Evolutionary conservation across 2,113 vertebrate genomes (phyloP).

Genomic region (Fulica atra): DNA sequence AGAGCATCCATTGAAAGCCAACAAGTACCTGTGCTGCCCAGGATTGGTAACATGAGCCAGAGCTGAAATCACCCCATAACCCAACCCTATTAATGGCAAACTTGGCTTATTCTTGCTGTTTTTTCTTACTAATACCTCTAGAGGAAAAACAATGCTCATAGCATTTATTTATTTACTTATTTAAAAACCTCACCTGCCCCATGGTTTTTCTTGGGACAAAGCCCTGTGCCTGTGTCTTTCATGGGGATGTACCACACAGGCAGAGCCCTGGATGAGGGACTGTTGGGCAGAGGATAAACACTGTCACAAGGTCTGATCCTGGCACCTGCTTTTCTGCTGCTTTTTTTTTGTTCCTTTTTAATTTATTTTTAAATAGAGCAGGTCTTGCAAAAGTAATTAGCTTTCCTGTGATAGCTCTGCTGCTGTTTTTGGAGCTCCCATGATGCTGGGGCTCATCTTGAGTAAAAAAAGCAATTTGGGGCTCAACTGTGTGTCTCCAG

Average conservation of each 20-base stretch:
- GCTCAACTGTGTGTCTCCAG: not conserved
- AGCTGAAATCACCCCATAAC: not conserved
- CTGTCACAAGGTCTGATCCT: not conserved
- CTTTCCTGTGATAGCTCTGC: not conserved
- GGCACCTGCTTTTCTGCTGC: not conserved
- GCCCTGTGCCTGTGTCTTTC: accelerated
- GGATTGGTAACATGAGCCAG: not conserved
- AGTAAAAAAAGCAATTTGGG: constrained; percentile 45
- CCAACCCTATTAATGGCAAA: not conserved
- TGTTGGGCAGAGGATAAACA: not conserved
- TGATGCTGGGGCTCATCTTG: constrained; percentile 17
- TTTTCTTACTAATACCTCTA: not conserved
- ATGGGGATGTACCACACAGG: not conserved
- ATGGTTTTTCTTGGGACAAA: not conserved
- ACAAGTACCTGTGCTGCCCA: not conserved
- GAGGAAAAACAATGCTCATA: not conserved
- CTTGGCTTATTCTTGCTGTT: not conserved
- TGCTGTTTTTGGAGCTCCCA: not conserved
- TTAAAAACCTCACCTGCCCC: not conserved
- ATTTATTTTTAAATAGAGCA: constrained; percentile 58
- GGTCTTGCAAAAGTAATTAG: constrained; percentile 50
- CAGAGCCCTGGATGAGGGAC: not conserved
- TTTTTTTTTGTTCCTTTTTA: not conserved
- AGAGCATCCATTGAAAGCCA: accelerated
- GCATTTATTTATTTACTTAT: not conserved